Conservation (phyloP, 30 jellyfish, hydroid and myxozoan species). For the Aurelia sp. region DNA sequence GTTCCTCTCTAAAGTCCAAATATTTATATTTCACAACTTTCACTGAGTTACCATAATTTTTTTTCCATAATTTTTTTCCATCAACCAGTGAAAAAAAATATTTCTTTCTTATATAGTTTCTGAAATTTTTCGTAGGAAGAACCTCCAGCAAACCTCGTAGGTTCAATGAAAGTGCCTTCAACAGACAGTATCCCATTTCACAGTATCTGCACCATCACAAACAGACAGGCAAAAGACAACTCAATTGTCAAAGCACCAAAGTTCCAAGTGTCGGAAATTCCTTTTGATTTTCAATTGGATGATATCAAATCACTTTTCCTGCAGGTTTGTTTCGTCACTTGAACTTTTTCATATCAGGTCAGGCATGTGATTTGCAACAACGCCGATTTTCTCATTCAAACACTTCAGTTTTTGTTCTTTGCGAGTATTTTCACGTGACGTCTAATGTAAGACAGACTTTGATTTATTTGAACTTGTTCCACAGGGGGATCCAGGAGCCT, state of each 20-base stretch:
- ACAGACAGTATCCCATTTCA: conserved; percentile 87
- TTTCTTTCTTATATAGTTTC: too few species aligned
- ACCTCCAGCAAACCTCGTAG: conserved; percentile 81
- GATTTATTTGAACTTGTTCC: too few species aligned
- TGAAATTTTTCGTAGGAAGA: conserved; percentile 62
- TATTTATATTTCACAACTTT: too few species aligned
- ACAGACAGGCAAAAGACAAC: conserved; percentile 16
- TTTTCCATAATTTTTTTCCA: too few species aligned
- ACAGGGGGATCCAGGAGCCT: too few species aligned
- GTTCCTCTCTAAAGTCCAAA: too few species aligned
- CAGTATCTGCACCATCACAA: conserved; percentile 58
- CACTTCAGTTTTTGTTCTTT: not conserved
- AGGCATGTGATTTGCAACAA: not conserved
- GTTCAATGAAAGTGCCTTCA: conserved; percentile 83
- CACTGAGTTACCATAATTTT: too few species aligned
- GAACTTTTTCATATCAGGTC: not conserved
- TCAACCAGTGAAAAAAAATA: too few species aligned
- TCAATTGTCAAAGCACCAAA: conserved; percentile 34
- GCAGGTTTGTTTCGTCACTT: conserved; percentile 53
- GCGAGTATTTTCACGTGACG: too few species aligned
- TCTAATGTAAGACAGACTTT: too few species aligned
- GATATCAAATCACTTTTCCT: conserved; percentile 83
- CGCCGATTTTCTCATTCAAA: not conserved
- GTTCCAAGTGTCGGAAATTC: conserved; percentile 73
- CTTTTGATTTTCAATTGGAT: conserved; percentile 86